Percentiles rank a stretch among this genome's conserved stretches.
These are phyloP conservation scores for Lamellibrachia satsuma DNA, from an alignment of 2,888 invertebrate species.

Conservation along the genomic window DNA sequence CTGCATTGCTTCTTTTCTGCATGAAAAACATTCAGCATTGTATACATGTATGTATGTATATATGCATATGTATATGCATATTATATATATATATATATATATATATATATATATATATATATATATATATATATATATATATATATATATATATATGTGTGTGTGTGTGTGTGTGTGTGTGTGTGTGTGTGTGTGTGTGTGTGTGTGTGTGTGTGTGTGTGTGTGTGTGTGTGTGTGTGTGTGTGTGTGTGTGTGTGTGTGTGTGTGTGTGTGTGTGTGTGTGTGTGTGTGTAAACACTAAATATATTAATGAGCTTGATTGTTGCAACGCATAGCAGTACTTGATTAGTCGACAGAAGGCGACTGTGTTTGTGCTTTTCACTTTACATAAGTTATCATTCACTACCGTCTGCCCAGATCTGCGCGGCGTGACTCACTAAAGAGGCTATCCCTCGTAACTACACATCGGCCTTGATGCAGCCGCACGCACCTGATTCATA, in stretches of 20 bases:
- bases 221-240: slow-evolving; percentile 27
- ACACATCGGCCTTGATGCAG: too few relatives aligned
- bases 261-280: not conserved
- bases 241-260: not conserved
- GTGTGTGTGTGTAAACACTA: not conserved
- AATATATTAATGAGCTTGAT: too few relatives aligned
- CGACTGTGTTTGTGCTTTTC: too few relatives aligned
- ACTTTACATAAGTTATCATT: too few relatives aligned
- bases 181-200: slow-evolving; percentile 35
- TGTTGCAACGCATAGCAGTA: too few relatives aligned
- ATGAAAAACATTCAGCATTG: not conserved
- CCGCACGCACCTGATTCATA: too few relatives aligned
- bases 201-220: slow-evolving; percentile 33
- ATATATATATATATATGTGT: slow-evolving; percentile 26
- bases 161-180: slow-evolving; percentile 28
- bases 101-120: not conserved
- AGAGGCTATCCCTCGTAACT: too few relatives aligned
- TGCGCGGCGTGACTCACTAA: too few relatives aligned
- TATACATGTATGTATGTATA: not conserved
- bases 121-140: slow-evolving; percentile 19
- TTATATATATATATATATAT: not conserved
- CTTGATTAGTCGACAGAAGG: too few relatives aligned
- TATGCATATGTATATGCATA: not conserved
- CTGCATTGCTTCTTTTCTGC: not conserved
- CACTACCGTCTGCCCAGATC: too few relatives aligned